Percentiles rank a stretch among this genome's conserved stretches.
These are phyloP conservation scores for Leptothorax acervorum DNA, from an alignment of 2,888 invertebrate species.

Conservation along the genomic window DNA sequence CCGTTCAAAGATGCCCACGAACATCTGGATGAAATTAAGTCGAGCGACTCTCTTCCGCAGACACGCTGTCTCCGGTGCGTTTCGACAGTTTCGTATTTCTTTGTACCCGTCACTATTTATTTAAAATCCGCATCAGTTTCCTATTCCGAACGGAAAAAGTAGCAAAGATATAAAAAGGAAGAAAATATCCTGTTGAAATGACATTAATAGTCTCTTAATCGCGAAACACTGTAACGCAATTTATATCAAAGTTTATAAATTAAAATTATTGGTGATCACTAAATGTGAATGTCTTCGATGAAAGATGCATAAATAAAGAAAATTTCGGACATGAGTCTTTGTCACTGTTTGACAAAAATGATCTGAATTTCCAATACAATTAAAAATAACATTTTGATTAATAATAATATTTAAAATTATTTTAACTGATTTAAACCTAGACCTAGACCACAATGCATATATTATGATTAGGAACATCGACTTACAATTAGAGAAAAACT, in stretches of 20 bases:
- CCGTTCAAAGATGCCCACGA: constrained; percentile 67
- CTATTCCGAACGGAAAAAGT: not conserved
- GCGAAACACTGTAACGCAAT: not conserved
- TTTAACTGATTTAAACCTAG: not conserved
- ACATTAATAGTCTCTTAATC: not conserved
- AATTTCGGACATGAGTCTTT: not conserved
- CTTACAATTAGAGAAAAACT: not conserved
- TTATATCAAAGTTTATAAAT: not conserved
- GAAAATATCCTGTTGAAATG: not conserved
- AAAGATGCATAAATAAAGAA: not conserved
- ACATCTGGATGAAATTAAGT: constrained; percentile 78
- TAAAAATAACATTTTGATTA: not conserved
- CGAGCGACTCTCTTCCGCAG: constrained; percentile 69
- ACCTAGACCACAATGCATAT: not conserved
- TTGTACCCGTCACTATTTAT: constrained; percentile 31
- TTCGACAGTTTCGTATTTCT: constrained; percentile 54
- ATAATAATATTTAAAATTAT: not conserved
- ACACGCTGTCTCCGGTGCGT: constrained; percentile 70
- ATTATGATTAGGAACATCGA: not conserved
- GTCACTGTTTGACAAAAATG: not conserved
- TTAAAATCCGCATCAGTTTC: constrained; percentile 25
- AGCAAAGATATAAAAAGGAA: not conserved
- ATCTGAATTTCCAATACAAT: not conserved
- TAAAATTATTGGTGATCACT: not conserved
- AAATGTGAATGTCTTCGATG: not conserved